These are phyloP conservation scores for Semotilus atromaculatus DNA, from an alignment of 2,797 vertebrate species.

Conservation along the genomic window DNA sequence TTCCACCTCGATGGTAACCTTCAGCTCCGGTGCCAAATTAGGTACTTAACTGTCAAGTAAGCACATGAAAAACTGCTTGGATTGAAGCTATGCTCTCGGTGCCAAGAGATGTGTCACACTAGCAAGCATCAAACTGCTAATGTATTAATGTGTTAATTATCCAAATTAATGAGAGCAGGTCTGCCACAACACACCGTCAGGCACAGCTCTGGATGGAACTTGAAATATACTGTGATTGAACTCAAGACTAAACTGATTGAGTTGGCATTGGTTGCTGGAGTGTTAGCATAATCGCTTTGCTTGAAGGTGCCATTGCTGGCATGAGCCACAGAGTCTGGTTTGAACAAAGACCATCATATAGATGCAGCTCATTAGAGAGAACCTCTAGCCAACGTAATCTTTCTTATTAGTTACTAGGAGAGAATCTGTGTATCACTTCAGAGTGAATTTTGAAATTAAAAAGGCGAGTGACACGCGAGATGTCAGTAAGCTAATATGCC, in stretches of 20 bases:
- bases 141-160: conserved; percentile 63
- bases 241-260: conserved; percentile 35
- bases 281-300: conserved; percentile 22
- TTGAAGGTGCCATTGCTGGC: conserved; percentile 21
- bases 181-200: conserved; percentile 33
- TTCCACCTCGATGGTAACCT: conserved; percentile 60
- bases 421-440: conserved; percentile 63
- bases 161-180: conserved; percentile 57
- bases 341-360: conserved; percentile 25
- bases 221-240: conserved; percentile 26
- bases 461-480: conserved; percentile 67
- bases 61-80: conserved; percentile 60
- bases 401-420: conserved; percentile 71
- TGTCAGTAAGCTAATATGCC: conserved; percentile 11
- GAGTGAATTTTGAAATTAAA: conserved; percentile 78
- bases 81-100: conserved; percentile 46
- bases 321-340: conserved; percentile 11
- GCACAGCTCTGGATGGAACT: conserved; percentile 38
- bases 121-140: conserved; percentile 52
- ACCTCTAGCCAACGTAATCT: conserved; percentile 61
- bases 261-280: conserved; percentile 6
- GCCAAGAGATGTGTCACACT: conserved; percentile 55
- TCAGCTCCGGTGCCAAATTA: conserved; percentile 63
- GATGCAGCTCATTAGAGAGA: conserved; percentile 69
- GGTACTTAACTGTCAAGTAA: conserved; percentile 67